Evolutionary conservation across 2,888 invertebrate species (phyloP), one percentile per base, ranked within the genome.

Genomic region (Elysia crispata): DNA sequence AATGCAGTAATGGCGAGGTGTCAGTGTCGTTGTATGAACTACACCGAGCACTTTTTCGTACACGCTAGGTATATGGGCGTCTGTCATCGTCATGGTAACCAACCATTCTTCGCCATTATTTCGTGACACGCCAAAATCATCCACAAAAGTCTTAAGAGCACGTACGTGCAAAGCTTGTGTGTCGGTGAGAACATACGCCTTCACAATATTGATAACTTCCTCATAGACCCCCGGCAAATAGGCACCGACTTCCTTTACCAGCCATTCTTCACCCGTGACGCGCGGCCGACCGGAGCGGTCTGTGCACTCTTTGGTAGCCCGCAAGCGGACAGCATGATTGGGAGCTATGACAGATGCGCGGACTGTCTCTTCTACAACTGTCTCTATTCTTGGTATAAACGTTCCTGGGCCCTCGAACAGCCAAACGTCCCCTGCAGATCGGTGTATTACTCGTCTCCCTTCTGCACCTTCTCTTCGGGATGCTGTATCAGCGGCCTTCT

Each of bases 21-120:
- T 93, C 23, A 93, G 87, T 0, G 93, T 92, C 0, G 92, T 93
- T 62, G 93, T 93, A 74, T 90, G 86, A 11, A 92, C 90, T 5
- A 91, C 90, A 28, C 91, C 92, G 3, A 92, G 88, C 6, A 93
- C 91, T 88, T 92, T 90, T 87, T 93, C 93, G 85, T 93, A 93
- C 0, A 93, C 93, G 79, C 89, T 89, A 15, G 93, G 93, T 81
- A 93, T 93, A 83, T 93, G 93, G 11, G 92, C 91, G 79, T 93
- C 93, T 18, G 92, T 91, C 84, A 93, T 92, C 1, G 86, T 82
- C 87, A 92, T 88, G 25, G 91, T 93, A 31, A 93, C 91, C 64
- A 93, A 85, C 93, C 93, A 93, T 86, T 93, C 93, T 81, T 93
- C 93, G 60, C 93, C 93, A 82, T 92, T 93, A 85, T 93, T 93